Conservation (phyloP, 2,888 invertebrate genomes). For the Gortyna flavago region DNA sequence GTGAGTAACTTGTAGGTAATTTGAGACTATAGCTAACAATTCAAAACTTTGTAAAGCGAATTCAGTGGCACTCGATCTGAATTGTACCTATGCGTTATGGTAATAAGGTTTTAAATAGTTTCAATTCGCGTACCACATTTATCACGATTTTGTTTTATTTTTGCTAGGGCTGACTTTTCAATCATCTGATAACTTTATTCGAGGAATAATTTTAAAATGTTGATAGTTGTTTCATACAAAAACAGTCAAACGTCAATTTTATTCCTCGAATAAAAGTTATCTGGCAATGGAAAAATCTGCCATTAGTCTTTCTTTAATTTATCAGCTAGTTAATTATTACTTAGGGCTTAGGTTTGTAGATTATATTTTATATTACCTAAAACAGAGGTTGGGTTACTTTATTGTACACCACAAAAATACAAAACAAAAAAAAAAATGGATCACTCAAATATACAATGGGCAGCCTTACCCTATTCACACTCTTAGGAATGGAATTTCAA, state of each 20-base stretch:
- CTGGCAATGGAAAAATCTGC: too few relatives aligned
- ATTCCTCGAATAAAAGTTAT: too few relatives aligned
- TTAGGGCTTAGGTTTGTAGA: background rate
- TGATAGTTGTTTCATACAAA: too few relatives aligned
- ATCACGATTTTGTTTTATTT: background rate
- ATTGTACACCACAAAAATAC: too few relatives aligned
- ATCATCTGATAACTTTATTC: too few relatives aligned
- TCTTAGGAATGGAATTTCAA: too few relatives aligned
- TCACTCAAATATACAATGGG: too few relatives aligned
- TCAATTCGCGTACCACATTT: background rate
- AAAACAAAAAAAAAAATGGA: too few relatives aligned
- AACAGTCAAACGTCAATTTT: too few relatives aligned
- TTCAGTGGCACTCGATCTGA: background rate
- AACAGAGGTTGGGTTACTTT: background rate
- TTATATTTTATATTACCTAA: background rate
- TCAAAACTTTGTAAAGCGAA: background rate
- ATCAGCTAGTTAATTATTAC: background rate
- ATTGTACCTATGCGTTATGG: background rate
- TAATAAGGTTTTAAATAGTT: background rate
- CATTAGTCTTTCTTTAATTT: background rate
- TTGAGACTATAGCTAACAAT: background rate
- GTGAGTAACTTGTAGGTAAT: slow-evolving; percentile 62
- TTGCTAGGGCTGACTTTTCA: too few relatives aligned
- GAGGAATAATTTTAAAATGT: too few relatives aligned
- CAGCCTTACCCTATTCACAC: too few relatives aligned